Percentiles rank a stretch among this genome's conserved stretches.
Conservation (phyloP, 1,140 invertebrate species). For the Myzus persicae region DNA sequence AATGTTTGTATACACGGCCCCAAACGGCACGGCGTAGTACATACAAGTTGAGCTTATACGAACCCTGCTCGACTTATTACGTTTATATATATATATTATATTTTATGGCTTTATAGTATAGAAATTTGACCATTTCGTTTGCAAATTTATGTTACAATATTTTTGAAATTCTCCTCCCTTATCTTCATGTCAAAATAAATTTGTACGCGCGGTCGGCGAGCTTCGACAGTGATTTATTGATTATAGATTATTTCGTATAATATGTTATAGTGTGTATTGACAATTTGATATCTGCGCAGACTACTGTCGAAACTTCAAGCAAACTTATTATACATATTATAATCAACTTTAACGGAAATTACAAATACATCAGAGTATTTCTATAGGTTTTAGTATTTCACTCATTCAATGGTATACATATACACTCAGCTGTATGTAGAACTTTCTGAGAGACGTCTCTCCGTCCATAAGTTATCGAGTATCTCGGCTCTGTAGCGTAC, state of each 20-base stretch:
- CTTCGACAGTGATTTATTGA: background rate
- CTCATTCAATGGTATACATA: background rate
- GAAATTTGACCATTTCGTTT: background rate
- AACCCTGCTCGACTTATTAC: too few relatives aligned
- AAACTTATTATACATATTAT: slow-evolving; percentile 1
- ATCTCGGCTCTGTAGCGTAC: background rate
- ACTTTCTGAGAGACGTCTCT: background rate
- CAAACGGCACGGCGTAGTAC: too few relatives aligned
- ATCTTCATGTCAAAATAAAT: background rate
- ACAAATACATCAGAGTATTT: background rate
- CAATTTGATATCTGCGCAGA: background rate
- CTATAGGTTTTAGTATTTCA: background rate
- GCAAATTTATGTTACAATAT: too few relatives aligned
- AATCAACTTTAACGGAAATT: slow-evolving; percentile 16
- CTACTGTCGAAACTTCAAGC: background rate
- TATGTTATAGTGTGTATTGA: background rate
- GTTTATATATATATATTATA: background rate
- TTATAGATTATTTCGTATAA: background rate
- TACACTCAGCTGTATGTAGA: background rate
- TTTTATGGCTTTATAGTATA: background rate
- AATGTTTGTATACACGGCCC: background rate
- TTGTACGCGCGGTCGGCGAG: background rate
- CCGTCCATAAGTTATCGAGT: background rate
- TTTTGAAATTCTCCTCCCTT: background rate
- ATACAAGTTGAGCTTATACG: background rate